A percentile compares a stretch with the other conserved stretches of the same genome.
phyloP scores from a whole-genome alignment of 2,113 vertebrate species.

The Poeciliopsis prolifica region DNA sequence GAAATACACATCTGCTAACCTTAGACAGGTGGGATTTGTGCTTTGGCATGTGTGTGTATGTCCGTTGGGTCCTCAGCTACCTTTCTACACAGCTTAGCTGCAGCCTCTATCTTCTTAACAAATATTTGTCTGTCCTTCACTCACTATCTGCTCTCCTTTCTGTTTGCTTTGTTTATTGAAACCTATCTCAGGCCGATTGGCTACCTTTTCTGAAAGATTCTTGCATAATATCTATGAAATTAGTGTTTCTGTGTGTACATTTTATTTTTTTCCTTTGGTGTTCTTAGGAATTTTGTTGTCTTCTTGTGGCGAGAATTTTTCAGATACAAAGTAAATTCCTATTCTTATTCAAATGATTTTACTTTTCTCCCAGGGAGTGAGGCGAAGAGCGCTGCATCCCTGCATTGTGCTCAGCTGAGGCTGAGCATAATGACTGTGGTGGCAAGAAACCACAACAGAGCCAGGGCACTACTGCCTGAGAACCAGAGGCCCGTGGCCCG shows the following conservation, averaged over 20 bases:
- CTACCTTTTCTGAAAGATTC: slow-evolving; percentile 70
- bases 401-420: slow-evolving; percentile 64
- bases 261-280: not conserved
- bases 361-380: slow-evolving; percentile 64
- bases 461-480: slow-evolving; percentile 69
- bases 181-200: slow-evolving; percentile 68
- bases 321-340: not conserved
- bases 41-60: slow-evolving; percentile 34
- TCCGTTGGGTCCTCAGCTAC: slow-evolving; percentile 34
- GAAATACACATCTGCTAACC: slow-evolving; percentile 83
- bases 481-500: slow-evolving; percentile 73
- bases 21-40: slow-evolving; percentile 51
- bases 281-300: slow-evolving; percentile 9
- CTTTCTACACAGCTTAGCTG: slow-evolving; percentile 55
- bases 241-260: slow-evolving; percentile 1
- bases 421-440: slow-evolving; percentile 78
- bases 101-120: slow-evolving; percentile 82
- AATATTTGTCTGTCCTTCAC: slow-evolving; percentile 91
- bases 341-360: slow-evolving; percentile 78
- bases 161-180: slow-evolving; percentile 85
- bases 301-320: not conserved
- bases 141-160: slow-evolving; percentile 83
- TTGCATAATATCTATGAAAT: slow-evolving; percentile 17
- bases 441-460: slow-evolving; percentile 81
- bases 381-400: slow-evolving; percentile 58